phyloP scores from a whole-genome alignment of 2,797 vertebrate genomes.

The Harpagifer antarcticus region DNA sequence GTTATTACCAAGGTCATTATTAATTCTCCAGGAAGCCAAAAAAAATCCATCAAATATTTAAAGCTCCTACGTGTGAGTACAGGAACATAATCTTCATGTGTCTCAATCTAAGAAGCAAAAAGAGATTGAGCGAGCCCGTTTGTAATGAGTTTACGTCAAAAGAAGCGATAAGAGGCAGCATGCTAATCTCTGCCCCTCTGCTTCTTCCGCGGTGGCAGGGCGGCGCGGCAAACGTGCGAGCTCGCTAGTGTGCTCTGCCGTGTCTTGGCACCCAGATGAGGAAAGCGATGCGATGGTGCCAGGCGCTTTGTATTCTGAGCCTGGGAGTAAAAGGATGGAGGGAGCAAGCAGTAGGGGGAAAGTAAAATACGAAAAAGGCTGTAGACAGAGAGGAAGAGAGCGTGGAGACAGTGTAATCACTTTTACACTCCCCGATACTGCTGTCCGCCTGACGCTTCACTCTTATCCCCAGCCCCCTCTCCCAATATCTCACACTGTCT shows the following conservation, averaged over 20 bases:
- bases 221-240: conserved; percentile 31
- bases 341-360: conserved; percentile 31
- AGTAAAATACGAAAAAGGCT: conserved; percentile 36
- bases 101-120: background rate
- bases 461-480: conserved; percentile 42
- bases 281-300: conserved; percentile 64
- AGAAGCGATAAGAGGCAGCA: conserved; percentile 66
- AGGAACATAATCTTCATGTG: conserved; percentile 42
- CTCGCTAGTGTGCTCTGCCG: conserved; percentile 51
- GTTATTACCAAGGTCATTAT: conserved; percentile 72
- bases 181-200: conserved; percentile 65
- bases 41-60: conserved; percentile 70
- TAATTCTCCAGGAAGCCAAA: conserved; percentile 59
- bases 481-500: conserved; percentile 40
- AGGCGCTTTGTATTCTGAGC: conserved; percentile 73
- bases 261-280: conserved; percentile 65
- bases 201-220: conserved; percentile 55
- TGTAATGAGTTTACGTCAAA: conserved; percentile 69
- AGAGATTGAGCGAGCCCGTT: conserved; percentile 43
- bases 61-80: conserved; percentile 49
- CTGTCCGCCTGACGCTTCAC: conserved; percentile 53
- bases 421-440: conserved; percentile 55
- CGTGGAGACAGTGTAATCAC: conserved; percentile 69
- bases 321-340: conserved; percentile 50
- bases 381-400: conserved; percentile 48